These are phyloP conservation scores for Benitochromis conjunctus DNA, from an alignment of 2,113 vertebrate genomes.

Conservation along the genomic window DNA sequence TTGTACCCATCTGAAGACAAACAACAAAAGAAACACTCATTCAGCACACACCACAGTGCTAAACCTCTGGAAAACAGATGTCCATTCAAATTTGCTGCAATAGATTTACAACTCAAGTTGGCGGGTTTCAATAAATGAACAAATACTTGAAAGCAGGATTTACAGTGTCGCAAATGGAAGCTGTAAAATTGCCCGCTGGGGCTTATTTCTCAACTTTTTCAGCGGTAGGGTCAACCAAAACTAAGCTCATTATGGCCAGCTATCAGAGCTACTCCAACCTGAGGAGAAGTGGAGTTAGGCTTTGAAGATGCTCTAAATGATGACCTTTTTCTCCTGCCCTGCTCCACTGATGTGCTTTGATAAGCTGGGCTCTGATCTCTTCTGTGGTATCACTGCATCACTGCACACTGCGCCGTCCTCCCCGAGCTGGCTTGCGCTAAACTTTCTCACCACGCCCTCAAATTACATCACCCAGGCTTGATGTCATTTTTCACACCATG, in stretches of 20 bases:
- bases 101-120: slow-evolving; percentile 35
- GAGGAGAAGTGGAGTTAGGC: slow-evolving; percentile 30
- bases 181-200: neutral
- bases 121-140: slow-evolving; percentile 15
- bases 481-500: slow-evolving; percentile 34
- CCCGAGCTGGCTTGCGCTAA: slow-evolving; percentile 7
- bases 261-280: slow-evolving; percentile 37
- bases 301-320: slow-evolving; percentile 69
- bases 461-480: slow-evolving; percentile 51
- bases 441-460: slow-evolving; percentile 51
- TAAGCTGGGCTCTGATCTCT: slow-evolving; percentile 60
- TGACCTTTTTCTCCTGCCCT: slow-evolving; percentile 48
- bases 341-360: slow-evolving; percentile 66
- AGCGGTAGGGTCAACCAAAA: slow-evolving; percentile 13
- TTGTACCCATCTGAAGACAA: slow-evolving; percentile 19
- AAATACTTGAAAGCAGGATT: slow-evolving; percentile 21
- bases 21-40: slow-evolving; percentile 32
- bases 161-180: slow-evolving; percentile 3
- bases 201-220: neutral
- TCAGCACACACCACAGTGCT: neutral
- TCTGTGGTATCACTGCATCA: slow-evolving; percentile 17
- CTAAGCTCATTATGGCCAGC: slow-evolving; percentile 52
- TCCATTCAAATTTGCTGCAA: slow-evolving; percentile 13
- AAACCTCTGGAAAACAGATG: slow-evolving; percentile 42
- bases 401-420: slow-evolving; percentile 11